Base-by-base conservation (phyloP, 2,113 vertebrate genomes). In the Daubentonia madagascariensis region DNA sequence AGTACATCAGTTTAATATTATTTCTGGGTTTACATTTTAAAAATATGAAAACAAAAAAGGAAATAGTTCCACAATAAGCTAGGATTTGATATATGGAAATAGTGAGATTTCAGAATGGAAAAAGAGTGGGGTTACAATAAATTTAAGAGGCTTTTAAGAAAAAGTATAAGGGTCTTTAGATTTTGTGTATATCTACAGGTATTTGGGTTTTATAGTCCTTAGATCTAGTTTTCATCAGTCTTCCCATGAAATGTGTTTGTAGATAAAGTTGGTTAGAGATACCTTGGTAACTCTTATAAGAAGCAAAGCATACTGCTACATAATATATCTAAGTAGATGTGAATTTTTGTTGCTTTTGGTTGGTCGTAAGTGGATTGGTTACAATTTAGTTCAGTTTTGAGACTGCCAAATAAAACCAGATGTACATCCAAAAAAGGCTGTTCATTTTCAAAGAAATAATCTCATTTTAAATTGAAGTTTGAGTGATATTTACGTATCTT, bases 341-440 rank as follows among this genome's bases (percentile, higher is more conserved):
- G 28, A 54, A 45, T 45, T 95, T 76, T 94, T 75, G 22, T 84
- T 87, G 14, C 22, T 52, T 79, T 95, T 68, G 22, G 32, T 86
- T 92, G 22, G 32, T 86, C 89, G 35, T 80, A 72, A 93, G 16
- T 94, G 43, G 59, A 78, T 72, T 95, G 63, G 30, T 85, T 75
- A 61, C 72, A 72, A 59, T 95, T 87, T 70, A 88, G 45, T 92
- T 91, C 18, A 18, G 23, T 80, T 96, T 96, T 89, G 35, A 92
- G 72, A 73, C 73, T 85, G 85, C 7, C 23, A 80, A 43, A 48
- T 88, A 83, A 91, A 91, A 48, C n/a, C 25, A 93, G 3, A 50
- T 91, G 23, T 61, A 72, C 25, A 7, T 14, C 23, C 17, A 40
- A 72, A 70, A 50, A 73, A 85, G 20, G 1, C 20, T 30, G 4